Evolutionary conservation across 2,113 vertebrate genomes (phyloP), one percentile per base, ranked within the genome.

Genomic region (Xyrauchen texanus): DNA sequence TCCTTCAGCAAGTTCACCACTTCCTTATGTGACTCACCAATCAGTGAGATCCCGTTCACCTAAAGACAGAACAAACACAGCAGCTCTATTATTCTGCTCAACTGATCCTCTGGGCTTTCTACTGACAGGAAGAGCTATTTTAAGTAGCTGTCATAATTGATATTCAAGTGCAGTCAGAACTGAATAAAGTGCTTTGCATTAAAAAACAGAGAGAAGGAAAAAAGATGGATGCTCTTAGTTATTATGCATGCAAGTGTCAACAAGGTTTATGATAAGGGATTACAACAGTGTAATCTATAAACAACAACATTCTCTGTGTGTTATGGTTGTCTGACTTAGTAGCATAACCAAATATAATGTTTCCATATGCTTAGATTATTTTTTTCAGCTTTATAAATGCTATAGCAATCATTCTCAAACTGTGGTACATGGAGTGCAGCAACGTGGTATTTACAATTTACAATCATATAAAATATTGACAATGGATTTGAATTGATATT

Each of bases 11-110:
- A 92, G 86, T 80, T 93, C 74, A 97, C 92, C 60, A 96, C 97
- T 86, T 98, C 95, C 79, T 96, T 95, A 78, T 97, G 96, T 72
- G 91, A 95, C 90, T 96, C 93, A 58, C 96, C 96, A 84, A 97
- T 93, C 9, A 98, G 89, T 86, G 94, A 93, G 73, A 94, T 92
- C 46, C 96, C 94, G 85, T 98, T 99, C 81, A 97, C 95, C 97
- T 98, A 78, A 67, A 75, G 13, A 69, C 52, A 79, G 47, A 79
- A 55, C 15, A 82, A 45, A 77, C 61, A 66, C 61, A 44, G 44
- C 53, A 74, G 7, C 5, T 45, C 52, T 10, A 34, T 52, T 15
- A 11, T 47, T 68, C 55, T 52, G 45, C 46, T 15, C 10, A 60
- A 16, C 60, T 52, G 60, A 51, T 72, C 68, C 68, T 72, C 15